Base-by-base conservation (phyloP, 92 coral and sea anemone species). In the Phenganax marumi region DNA sequence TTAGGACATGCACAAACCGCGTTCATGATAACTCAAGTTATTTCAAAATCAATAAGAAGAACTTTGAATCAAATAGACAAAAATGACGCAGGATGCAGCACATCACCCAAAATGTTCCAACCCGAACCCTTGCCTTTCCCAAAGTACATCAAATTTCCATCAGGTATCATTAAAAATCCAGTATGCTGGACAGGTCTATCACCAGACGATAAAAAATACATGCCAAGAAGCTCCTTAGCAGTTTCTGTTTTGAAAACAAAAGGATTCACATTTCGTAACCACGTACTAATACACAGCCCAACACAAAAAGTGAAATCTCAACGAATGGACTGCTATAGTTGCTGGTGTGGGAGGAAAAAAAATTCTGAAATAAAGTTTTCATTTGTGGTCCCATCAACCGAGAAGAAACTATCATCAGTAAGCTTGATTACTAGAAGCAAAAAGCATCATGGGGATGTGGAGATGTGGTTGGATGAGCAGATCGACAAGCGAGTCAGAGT, bases 161-260 rank as follows among this genome's bases (percentile, higher is more conserved):
- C 70, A 2, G 52, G 50, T 19, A 49, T 79, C 14, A 72, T 85
- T 50, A 68, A 17, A 8, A 50, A 85, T 11, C 91, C 93, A 7
- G 63, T 76, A 76, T 91, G 93, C 25, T 91, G 93, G 93, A 83
- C 93, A 24, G 86, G 86, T 48, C 54, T 91, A 14, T 86, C 91
- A n/a, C 93, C 93, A 24, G 75, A 88, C 81, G 57, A 68, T 23
- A 83, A 61, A 43, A 19, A 58, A 3, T 58, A 75, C 43, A 24
- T 77, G 14, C 70, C 68, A 23, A 71, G 24, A 25, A 83, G 89
- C 12, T 70, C 89, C 10, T 86, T 91, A 17, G 21, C 9, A 50
- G 68, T 88, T 61, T 18, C 75, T 24, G 69, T 88, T 14, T 9
- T 63, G 8, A 50, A 64, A 46, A 61, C 26, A 25, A 46, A 79